These are phyloP conservation scores for Paradisaea rubra DNA, from an alignment of 2,113 vertebrate species.

Conservation along the genomic window DNA sequence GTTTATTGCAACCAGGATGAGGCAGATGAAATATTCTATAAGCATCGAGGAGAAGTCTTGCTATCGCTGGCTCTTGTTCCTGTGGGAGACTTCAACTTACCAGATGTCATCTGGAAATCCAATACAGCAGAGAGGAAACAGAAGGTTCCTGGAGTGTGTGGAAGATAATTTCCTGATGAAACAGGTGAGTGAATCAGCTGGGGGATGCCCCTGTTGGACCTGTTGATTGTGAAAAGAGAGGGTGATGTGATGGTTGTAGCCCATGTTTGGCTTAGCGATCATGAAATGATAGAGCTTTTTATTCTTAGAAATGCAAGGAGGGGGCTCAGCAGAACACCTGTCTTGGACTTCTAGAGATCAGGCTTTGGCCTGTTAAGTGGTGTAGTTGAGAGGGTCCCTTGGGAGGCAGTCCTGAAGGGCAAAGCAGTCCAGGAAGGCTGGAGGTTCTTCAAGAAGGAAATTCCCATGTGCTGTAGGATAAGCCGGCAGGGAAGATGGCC, in stretches of 20 bases:
- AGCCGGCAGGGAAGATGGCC: neutral
- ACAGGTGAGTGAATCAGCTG: neutral
- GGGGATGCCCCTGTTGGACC: neutral
- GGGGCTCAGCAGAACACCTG: neutral
- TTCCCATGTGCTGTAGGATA: neutral
- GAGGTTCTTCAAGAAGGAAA: neutral
- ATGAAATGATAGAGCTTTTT: neutral
- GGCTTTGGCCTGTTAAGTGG: neutral
- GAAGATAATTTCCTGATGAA: neutral
- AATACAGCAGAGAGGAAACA: neutral
- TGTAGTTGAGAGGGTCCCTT: neutral
- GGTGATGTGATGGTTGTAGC: neutral
- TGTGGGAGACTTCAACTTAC: too few relatives aligned
- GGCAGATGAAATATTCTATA: neutral
- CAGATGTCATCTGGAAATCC: neutral
- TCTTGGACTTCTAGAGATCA: neutral
- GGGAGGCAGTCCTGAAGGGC: neutral
- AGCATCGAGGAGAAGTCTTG: neutral
- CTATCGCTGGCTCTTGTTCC: accelerated
- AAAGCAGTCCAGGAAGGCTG: neutral
- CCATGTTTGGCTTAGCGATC: neutral
- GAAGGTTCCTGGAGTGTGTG: neutral
- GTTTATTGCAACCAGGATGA: neutral
- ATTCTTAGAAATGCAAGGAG: neutral
- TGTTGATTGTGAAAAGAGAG: neutral